Evolutionary conservation across 2,888 invertebrate genomes (phyloP).

Genomic region (Stenodera caucasica): DNA sequence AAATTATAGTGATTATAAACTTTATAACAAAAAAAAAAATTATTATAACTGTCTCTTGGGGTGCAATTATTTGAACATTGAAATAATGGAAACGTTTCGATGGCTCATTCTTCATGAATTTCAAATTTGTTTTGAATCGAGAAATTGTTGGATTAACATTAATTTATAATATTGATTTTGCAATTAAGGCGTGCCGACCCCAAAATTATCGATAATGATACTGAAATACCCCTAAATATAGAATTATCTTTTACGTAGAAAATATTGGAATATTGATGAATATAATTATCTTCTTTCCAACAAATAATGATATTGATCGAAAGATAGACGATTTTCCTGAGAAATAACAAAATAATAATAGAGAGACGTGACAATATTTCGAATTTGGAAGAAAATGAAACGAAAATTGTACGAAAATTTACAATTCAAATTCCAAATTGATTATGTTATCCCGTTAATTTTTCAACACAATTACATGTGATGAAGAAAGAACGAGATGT

Average conservation of each 20-base stretch:
- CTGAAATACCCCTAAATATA: conserved; percentile 6
- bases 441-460: not conserved
- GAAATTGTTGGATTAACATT: conserved; percentile 8
- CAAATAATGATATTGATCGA: not conserved
- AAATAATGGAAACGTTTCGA: too few species aligned
- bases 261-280: not conserved
- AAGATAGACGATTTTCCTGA: too few species aligned
- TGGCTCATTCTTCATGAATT: too few species aligned
- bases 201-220: conserved; percentile 19
- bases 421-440: not conserved
- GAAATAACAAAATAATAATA: not conserved
- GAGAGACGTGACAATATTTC: not conserved
- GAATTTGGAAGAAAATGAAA: not conserved
- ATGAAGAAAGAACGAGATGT: not conserved
- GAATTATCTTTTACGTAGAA: not conserved
- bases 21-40: too few species aligned
- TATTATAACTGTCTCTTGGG: too few species aligned
- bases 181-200: conserved; percentile 26
- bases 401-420: not conserved
- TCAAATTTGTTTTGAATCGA: too few species aligned
- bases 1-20: too few species aligned
- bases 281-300: not conserved
- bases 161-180: conserved; percentile 31
- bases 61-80: too few species aligned
- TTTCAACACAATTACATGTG: not conserved